Conservation (phyloP, 92 coral and sea anemone genomes). For the Umimayanthus kanabou region DNA sequence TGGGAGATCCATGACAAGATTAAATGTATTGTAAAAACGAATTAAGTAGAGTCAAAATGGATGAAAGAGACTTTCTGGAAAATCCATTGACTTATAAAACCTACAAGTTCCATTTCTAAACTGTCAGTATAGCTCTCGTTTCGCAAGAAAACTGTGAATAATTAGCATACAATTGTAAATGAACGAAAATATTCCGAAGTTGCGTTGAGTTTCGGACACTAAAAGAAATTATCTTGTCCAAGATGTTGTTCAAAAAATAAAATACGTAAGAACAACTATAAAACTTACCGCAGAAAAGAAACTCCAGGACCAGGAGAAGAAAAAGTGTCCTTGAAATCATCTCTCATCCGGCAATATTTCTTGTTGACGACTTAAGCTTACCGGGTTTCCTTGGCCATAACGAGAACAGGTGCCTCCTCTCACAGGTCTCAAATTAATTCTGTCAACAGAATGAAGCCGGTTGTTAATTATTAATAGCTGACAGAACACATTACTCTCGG, state of each 20-base stretch:
- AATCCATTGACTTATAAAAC: not conserved
- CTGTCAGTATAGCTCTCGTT: not conserved
- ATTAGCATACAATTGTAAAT: constrained; percentile 10
- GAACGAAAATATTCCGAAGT: constrained; percentile 21
- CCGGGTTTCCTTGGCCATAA: not conserved
- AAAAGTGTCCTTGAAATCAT: constrained; percentile 2
- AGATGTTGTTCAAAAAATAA: not conserved
- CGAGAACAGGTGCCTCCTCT: constrained; percentile 14
- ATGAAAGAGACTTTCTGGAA: not conserved
- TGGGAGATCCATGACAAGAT: not conserved
- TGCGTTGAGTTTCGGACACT: not conserved
- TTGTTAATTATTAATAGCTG: constrained; percentile 24
- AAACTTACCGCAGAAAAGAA: constrained; percentile 8
- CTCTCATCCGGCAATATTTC: not conserved
- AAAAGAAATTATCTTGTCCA: not conserved
- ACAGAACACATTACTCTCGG: constrained; percentile 15
- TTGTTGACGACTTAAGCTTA: constrained; percentile 1
- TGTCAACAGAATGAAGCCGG: constrained; percentile 22
- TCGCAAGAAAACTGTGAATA: not conserved
- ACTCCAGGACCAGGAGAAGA: not conserved
- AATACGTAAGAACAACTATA: not conserved
- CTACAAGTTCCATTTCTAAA: not conserved
- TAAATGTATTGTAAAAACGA: not conserved
- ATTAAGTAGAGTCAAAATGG: not conserved
- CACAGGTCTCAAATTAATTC: constrained; percentile 37